Evolutionary conservation across 2,797 vertebrate genomes (phyloP), one percentile per base, ranked within the genome.

Genomic region (Coranthus polyacanthus): DNA sequence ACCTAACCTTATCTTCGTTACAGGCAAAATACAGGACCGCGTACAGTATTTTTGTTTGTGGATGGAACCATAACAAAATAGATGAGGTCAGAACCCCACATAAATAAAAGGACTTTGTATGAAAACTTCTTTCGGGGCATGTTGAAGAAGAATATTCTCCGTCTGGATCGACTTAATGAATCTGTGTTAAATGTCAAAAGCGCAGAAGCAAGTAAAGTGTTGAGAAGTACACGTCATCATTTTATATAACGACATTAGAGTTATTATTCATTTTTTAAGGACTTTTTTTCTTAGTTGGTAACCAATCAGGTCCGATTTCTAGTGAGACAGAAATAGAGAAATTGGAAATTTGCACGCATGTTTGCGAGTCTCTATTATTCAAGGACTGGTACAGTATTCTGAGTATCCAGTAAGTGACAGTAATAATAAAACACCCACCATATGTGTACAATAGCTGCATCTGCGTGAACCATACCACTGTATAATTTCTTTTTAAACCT

Each of bases 181-280:
- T 55, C 55, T 61, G 72, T 71, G 21, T 47, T 72, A 82, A 79
- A 83, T 83, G 78, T 82, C 67, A 81, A 34, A 57, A 37, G 20
- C 39, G 62, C 32, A 60, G 20, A 61, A 74, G 44, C 17, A 53
- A 52, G 61, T 53, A 24, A 43, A 46, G 56, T 50, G 43, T 42
- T 49, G 21, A 64, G 29, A 36, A 38, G 1, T 66, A 50, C 73
- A 66, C 71, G 68, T 75, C 37, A 68, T 68, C 34, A 66, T 37
- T 74, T 80, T 77, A 58, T 18, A 65, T 67, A 70, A 80, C 21
- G 47, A 61, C 65, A 81, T 68, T 44, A 46, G 12, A 21, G 39
- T 20, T 20, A 13, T 24, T 9, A 39, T 60, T 65, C 18, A 54
- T 52, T 18, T 44, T 15, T 36, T 29, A 67, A 68, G 38, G 36